Conservation (phyloP, 2,888 invertebrate species). For the Trachelus iudaicus region DNA sequence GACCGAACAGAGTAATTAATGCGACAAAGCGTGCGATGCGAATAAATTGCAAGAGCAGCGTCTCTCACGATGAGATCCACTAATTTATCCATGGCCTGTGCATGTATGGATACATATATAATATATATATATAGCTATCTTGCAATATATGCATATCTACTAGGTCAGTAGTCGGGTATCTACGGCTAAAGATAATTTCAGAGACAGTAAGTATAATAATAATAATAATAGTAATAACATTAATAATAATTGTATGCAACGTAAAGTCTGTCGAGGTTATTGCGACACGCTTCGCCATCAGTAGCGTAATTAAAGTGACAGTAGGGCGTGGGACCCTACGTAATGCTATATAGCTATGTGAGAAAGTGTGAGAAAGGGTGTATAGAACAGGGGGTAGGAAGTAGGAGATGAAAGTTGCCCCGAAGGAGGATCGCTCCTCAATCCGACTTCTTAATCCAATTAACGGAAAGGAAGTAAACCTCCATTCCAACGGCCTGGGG, state of each 20-base stretch:
- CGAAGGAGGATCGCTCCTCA: conserved; percentile 54
- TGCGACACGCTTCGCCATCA: conserved; percentile 46
- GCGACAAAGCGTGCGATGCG: not conserved
- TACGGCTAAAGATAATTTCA: not conserved
- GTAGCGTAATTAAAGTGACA: conserved; percentile 59
- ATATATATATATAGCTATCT: too few relatives aligned
- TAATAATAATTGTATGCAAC: not conserved
- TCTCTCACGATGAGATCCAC: not conserved
- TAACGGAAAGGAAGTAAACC: conserved; percentile 61
- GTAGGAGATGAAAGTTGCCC: conserved; percentile 28
- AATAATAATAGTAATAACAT: too few relatives aligned
- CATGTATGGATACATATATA: not conserved
- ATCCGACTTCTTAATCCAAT: conserved; percentile 65
- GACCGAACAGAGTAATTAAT: not conserved
- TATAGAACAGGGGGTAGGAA: not conserved
- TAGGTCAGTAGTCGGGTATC: not conserved
- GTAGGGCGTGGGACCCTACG: conserved; percentile 30
- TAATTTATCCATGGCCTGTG: not conserved
- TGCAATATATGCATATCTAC: not conserved
- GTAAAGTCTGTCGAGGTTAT: conserved; percentile 42
- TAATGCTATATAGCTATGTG: not conserved
- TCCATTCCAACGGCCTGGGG: not conserved
- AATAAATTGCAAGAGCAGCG: not conserved
- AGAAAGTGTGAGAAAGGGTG: not conserved
- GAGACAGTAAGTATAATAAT: not conserved